These are phyloP conservation scores for Eupithecia centaureata DNA, from an alignment of 2,888 invertebrate species.

Conservation along the genomic window DNA sequence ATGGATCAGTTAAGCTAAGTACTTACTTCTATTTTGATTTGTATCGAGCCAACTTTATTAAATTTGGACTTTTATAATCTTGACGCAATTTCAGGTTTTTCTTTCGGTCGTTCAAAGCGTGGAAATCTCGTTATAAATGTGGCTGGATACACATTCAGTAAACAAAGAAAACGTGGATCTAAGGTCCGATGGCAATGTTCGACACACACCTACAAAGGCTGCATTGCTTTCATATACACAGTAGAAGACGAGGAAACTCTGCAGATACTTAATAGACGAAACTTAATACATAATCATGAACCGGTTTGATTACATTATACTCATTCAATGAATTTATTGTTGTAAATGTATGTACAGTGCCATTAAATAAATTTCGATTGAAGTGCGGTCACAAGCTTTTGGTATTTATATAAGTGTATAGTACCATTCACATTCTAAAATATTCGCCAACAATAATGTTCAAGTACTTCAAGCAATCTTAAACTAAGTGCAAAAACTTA, in stretches of 20 bases:
- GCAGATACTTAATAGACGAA: not conserved
- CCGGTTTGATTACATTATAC: not conserved
- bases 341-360: too few species aligned
- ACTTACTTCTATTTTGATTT: too few species aligned
- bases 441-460: too few species aligned
- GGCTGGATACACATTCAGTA: not conserved
- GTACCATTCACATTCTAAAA: too few species aligned
- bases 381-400: too few species aligned
- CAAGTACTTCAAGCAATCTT: too few species aligned
- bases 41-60: too few species aligned
- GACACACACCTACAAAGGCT: not conserved
- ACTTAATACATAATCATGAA: not conserved
- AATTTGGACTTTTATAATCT: not conserved
- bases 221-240: not conserved
- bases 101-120: not conserved
- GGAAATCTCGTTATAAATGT: not conserved
- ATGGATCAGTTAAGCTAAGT: too few species aligned
- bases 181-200: conserved; percentile 1
- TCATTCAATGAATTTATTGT: too few species aligned
- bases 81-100: not conserved
- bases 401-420: too few species aligned
- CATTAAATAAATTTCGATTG: too few species aligned
- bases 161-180: not conserved
- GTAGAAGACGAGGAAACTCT: not conserved
- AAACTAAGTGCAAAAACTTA: too few species aligned